A percentile compares a stretch with the other conserved stretches of the same genome.
These are phyloP conservation scores for Cataglyphis cursor DNA, from an alignment of 2,888 invertebrate species.

Conservation along the genomic window DNA sequence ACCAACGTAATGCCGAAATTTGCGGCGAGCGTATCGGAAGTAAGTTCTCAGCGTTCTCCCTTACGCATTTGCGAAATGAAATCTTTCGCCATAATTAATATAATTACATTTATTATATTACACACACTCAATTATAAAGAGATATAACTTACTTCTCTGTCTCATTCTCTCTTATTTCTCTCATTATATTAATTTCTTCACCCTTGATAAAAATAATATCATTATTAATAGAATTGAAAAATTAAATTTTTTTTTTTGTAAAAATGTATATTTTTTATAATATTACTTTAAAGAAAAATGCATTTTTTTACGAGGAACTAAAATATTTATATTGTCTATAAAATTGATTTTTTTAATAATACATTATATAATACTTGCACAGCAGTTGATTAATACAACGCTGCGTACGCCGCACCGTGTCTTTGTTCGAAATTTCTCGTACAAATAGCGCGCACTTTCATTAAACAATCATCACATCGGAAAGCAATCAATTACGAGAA, in stretches of 20 bases:
- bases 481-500: constrained; percentile 49
- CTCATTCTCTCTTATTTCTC: neutral
- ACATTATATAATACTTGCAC: neutral
- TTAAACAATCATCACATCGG: constrained; percentile 42
- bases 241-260: neutral
- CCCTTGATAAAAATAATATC: neutral
- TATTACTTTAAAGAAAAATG: neutral
- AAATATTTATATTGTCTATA: neutral
- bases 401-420: neutral
- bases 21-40: constrained; percentile 14
- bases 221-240: neutral
- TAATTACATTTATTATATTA: neutral
- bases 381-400: neutral
- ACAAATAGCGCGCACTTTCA: neutral
- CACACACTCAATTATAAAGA: neutral
- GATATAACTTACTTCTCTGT: neutral
- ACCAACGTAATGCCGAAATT: constrained; percentile 24
- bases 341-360: neutral
- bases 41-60: constrained; percentile 21
- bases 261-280: neutral
- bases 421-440: constrained; percentile 7
- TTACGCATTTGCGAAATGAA: neutral
- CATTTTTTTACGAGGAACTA: neutral
- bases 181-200: neutral
- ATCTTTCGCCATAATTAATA: neutral